Percentiles rank a stretch among this genome's conserved stretches.
Evolutionary conservation across 2,888 invertebrate genomes (phyloP).

Genomic region (Listrodromus nycthemerus): DNA sequence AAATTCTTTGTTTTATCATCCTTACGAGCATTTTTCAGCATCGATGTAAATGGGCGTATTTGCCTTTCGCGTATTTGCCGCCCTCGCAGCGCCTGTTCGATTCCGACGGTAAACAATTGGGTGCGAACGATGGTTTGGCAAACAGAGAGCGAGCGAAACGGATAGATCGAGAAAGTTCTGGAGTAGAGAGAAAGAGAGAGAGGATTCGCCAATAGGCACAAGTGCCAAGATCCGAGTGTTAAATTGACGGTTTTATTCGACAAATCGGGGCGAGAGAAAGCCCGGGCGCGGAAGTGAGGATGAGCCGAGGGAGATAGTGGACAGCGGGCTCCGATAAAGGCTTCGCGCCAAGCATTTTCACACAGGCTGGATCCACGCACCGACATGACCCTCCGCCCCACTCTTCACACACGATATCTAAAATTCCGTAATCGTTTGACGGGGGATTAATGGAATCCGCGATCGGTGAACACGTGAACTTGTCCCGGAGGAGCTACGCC

Average conservation of each 20-base stretch:
- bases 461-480: constrained; percentile 38
- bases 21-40: constrained; percentile 37
- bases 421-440: constrained; percentile 47
- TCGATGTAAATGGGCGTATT: constrained; percentile 65
- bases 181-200: constrained; percentile 35
- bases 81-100: constrained; percentile 62
- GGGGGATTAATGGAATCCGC: constrained; percentile 54
- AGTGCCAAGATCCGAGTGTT: constrained; percentile 67
- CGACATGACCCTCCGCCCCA: neutral
- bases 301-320: constrained; percentile 49
- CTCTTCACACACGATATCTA: constrained; percentile 19
- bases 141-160: constrained; percentile 48
- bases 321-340: constrained; percentile 45
- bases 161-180: constrained; percentile 18
- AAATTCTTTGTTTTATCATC: neutral
- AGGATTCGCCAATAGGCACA: constrained; percentile 54
- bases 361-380: constrained; percentile 20
- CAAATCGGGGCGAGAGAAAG: constrained; percentile 61
- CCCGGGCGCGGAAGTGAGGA: constrained; percentile 1
- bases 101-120: constrained; percentile 67
- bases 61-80: constrained; percentile 49
- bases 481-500: constrained; percentile 11
- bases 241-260: constrained; percentile 68
- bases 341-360: constrained; percentile 45
- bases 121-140: constrained; percentile 61